Evolutionary conservation across 2,797 vertebrate genomes (phyloP).

Genomic region (Crax fasciolata): DNA sequence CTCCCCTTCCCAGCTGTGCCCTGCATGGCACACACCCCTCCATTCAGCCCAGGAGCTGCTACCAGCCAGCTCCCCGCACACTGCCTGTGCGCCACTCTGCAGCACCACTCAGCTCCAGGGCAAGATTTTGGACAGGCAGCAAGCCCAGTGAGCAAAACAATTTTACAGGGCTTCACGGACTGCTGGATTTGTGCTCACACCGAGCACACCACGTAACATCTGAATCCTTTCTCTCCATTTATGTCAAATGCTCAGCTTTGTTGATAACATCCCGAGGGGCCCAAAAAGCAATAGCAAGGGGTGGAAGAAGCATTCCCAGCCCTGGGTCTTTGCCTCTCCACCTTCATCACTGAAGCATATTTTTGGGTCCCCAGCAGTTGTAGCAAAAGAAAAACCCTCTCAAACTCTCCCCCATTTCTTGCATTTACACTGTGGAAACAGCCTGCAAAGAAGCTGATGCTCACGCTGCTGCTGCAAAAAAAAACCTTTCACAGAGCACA

Average conservation of each 20-base stretch:
- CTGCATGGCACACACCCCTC: not conserved
- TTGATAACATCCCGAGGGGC: not conserved
- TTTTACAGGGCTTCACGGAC: not conserved
- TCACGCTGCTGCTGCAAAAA: not conserved
- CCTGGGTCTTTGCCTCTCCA: not conserved
- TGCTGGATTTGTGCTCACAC: not conserved
- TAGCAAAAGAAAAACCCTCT: not conserved
- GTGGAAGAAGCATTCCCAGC: not conserved
- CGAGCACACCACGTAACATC: not conserved
- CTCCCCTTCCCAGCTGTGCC: not conserved
- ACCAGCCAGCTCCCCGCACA: accelerated
- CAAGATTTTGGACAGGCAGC: not conserved
- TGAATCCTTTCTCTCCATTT: not conserved
- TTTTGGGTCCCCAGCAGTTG: not conserved
- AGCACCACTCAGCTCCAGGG: not conserved
- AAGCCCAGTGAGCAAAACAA: not conserved
- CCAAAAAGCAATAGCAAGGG: not conserved
- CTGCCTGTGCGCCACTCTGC: not conserved
- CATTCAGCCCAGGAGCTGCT: accelerated
- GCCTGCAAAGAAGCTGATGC: not conserved
- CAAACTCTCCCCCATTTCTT: not conserved
- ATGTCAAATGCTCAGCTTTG: not conserved
- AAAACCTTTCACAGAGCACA: not conserved
- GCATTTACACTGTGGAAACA: not conserved
- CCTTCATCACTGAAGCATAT: not conserved